Conservation (phyloP, 2,888 invertebrate genomes). For the Philereme transversata region DNA sequence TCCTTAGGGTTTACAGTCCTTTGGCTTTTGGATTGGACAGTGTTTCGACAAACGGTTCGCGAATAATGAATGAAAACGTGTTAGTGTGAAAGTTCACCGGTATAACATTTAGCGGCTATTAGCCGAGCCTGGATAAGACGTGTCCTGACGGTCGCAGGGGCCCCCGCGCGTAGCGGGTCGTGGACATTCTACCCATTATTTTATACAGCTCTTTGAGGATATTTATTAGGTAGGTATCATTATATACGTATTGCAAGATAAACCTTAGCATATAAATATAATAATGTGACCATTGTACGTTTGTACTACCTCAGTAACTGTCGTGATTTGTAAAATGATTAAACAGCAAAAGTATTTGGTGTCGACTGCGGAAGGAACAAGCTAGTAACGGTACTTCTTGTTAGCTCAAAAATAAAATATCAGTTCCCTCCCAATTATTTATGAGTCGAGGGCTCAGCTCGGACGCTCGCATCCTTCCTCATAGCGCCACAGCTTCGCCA, state of each 20-base stretch:
- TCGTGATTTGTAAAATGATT: too few relatives aligned
- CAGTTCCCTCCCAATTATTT: neutral
- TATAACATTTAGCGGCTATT: slow-evolving; percentile 8
- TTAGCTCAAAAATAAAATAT: neutral
- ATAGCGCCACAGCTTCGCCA: neutral
- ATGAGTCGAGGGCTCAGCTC: slow-evolving; percentile 1
- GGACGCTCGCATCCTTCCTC: neutral
- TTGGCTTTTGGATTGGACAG: neutral
- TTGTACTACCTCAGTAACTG: too few relatives aligned
- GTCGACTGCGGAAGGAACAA: too few relatives aligned
- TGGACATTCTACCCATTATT: too few relatives aligned
- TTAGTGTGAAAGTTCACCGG: slow-evolving; percentile 19
- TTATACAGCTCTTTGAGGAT: too few relatives aligned
- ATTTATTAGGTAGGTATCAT: too few relatives aligned
- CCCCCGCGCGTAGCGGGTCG: too few relatives aligned
- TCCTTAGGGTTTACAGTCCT: neutral
- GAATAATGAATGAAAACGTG: slow-evolving; percentile 18
- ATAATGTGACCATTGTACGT: too few relatives aligned
- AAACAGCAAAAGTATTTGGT: too few relatives aligned
- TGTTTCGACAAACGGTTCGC: slow-evolving; percentile 8
- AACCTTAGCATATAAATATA: too few relatives aligned
- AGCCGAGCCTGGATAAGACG: slow-evolving; percentile 1
- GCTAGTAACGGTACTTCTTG: too few relatives aligned
- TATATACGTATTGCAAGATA: too few relatives aligned
- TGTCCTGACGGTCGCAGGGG: neutral